Evolutionary conservation across 2,113 vertebrate species (phyloP).

Genomic region (Brachionichthys hirsutus): DNA sequence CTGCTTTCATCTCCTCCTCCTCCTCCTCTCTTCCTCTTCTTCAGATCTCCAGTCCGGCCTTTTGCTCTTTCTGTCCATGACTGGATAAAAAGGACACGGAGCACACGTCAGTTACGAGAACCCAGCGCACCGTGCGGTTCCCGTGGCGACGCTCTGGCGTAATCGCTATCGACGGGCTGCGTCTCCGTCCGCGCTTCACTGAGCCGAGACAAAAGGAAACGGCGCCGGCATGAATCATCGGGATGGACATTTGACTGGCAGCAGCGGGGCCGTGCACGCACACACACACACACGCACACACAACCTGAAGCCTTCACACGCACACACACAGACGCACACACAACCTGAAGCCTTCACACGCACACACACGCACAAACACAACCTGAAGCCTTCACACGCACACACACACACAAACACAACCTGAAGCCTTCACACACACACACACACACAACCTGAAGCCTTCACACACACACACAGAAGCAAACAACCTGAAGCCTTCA

Average conservation of each 20-base stretch:
- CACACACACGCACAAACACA: too few species aligned
- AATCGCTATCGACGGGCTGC: conserved; percentile 70
- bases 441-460: too few species aligned
- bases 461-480: too few species aligned
- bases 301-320: conserved; percentile 30
- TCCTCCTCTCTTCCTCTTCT: conserved; percentile 82
- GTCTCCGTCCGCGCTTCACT: conserved; percentile 35
- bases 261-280: background rate
- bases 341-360: too few species aligned
- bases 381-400: too few species aligned
- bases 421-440: too few species aligned
- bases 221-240: conserved; percentile 76
- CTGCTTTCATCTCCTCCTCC: conserved; percentile 40
- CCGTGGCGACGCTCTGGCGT: too few species aligned
- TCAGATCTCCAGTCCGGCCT: conserved; percentile 71
- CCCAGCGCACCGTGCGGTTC: too few species aligned
- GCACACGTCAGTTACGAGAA: conserved; percentile 34
- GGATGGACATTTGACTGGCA: conserved; percentile 29
- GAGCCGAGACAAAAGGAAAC: conserved; percentile 63
- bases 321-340: too few species aligned
- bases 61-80: conserved; percentile 87
- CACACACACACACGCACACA: conserved; percentile 1
- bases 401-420: too few species aligned
- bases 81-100: conserved; percentile 64
- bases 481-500: too few species aligned